A percentile compares a stretch with the other conserved stretches of the same genome.
Conservation (phyloP, 2,113 vertebrate species). For the Xerus inauris region DNA sequence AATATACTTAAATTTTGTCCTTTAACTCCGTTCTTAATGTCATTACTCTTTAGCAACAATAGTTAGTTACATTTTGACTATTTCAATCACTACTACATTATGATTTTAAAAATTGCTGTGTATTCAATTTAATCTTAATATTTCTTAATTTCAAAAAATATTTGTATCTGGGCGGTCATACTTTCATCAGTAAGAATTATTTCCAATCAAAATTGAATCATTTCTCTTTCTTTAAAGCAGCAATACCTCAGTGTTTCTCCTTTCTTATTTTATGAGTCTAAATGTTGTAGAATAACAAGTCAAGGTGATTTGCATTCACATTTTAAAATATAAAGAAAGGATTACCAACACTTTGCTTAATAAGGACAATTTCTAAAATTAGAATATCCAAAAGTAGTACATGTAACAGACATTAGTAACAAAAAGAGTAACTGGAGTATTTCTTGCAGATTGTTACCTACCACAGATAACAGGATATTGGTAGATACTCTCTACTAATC, state of each 20-base stretch:
- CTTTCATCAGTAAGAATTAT: slow-evolving; percentile 5
- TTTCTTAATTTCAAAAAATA: slow-evolving; percentile 1
- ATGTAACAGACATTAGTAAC: not conserved
- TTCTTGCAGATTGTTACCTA: not conserved
- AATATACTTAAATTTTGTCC: not conserved
- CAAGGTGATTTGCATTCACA: not conserved
- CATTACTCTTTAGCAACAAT: not conserved
- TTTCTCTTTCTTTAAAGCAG: not conserved
- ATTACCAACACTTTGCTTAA: not conserved
- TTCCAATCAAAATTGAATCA: not conserved
- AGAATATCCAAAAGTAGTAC: not conserved
- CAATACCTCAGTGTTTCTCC: not conserved
- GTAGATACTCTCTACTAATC: not conserved
- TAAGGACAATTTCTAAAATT: not conserved
- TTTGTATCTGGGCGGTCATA: not conserved
- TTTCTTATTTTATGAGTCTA: not conserved
- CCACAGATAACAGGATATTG: not conserved
- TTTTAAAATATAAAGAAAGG: not conserved
- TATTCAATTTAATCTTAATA: not conserved
- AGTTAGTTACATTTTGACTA: slow-evolving; percentile 28
- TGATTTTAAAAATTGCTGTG: not conserved
- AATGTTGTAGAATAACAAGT: not conserved
- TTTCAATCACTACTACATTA: not conserved
- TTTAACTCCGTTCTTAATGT: not conserved
- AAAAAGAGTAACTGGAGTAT: not conserved